Percentiles rank a stretch among this genome's conserved stretches.
phyloP scores from a whole-genome alignment of 1,140 invertebrate species.

The Coelopa frigida region DNA sequence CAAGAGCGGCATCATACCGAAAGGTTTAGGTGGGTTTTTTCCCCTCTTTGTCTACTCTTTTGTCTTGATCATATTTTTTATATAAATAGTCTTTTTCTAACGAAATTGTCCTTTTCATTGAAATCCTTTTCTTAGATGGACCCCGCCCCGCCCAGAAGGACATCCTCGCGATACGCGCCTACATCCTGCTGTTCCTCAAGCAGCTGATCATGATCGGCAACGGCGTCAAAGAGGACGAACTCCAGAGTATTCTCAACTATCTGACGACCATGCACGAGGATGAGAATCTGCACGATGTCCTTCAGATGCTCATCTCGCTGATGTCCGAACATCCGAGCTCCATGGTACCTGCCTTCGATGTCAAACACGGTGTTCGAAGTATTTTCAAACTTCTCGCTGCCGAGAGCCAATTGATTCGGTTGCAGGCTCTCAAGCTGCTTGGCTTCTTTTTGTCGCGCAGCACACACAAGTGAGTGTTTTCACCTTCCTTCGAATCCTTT shows the following conservation, averaged over 20 bases:
- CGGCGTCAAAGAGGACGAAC: conserved; percentile 95
- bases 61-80: neutral
- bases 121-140: conserved; percentile 61
- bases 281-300: conserved; percentile 96
- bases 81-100: neutral
- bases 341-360: conserved; percentile 97
- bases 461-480: conserved; percentile 81
- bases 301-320: conserved; percentile 92
- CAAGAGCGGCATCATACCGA: conserved; percentile 90
- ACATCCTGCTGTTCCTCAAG: conserved; percentile 92
- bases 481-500: too few relatives aligned
- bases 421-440: conserved; percentile 92
- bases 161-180: conserved; percentile 86
- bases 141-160: conserved; percentile 89
- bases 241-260: conserved; percentile 97
- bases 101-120: neutral
- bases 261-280: conserved; percentile 96
- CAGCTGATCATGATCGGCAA: conserved; percentile 95
- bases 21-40: conserved; percentile 73
- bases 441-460: conserved; percentile 92
- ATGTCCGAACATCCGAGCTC: conserved; percentile 98
- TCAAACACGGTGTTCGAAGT: conserved; percentile 90
- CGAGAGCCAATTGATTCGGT: conserved; percentile 87
- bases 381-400: conserved; percentile 95
- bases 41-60: neutral